A percentile compares a stretch with the other conserved stretches of the same genome.
These are phyloP conservation scores for Dryocosmus kuriphilus DNA, from an alignment of 2,888 invertebrate species.

Conservation along the genomic window DNA sequence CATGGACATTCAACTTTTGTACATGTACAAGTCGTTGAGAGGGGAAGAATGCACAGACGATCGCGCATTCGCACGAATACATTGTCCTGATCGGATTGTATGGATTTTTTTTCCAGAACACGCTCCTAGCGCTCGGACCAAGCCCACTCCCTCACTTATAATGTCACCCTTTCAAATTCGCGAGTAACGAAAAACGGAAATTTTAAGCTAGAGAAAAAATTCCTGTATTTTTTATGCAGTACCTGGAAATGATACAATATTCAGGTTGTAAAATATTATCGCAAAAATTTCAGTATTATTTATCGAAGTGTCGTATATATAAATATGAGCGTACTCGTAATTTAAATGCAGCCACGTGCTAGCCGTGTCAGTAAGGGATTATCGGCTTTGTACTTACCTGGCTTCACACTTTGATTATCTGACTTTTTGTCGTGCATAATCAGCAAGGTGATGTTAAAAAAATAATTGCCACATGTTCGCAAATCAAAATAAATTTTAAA, in stretches of 20 bases:
- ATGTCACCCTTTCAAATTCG: conserved; percentile 31
- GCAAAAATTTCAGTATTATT: neutral
- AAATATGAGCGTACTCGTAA: conserved; percentile 12
- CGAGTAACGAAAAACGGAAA: conserved; percentile 44
- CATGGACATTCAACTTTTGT: conserved; percentile 1
- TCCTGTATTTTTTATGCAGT: too few relatives aligned
- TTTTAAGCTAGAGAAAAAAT: conserved; percentile 45
- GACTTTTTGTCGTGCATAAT: conserved; percentile 29
- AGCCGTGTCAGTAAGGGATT: conserved; percentile 30
- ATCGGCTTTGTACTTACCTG: conserved; percentile 33
- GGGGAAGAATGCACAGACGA: conserved; percentile 71
- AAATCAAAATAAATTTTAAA: neutral
- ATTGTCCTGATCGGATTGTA: conserved; percentile 77
- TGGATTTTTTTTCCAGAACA: conserved; percentile 77
- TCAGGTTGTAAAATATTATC: conserved; percentile 2
- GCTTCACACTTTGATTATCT: conserved; percentile 39
- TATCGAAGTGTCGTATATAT: neutral
- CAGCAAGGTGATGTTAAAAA: neutral
- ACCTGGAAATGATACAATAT: neutral
- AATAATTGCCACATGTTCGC: neutral
- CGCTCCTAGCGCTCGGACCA: conserved; percentile 56
- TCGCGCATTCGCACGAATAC: conserved; percentile 76
- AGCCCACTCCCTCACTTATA: conserved; percentile 40
- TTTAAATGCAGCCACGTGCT: conserved; percentile 14
- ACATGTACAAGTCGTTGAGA: conserved; percentile 35